phyloP scores from a whole-genome alignment of 2,113 vertebrate species.

The Strix aluco region DNA sequence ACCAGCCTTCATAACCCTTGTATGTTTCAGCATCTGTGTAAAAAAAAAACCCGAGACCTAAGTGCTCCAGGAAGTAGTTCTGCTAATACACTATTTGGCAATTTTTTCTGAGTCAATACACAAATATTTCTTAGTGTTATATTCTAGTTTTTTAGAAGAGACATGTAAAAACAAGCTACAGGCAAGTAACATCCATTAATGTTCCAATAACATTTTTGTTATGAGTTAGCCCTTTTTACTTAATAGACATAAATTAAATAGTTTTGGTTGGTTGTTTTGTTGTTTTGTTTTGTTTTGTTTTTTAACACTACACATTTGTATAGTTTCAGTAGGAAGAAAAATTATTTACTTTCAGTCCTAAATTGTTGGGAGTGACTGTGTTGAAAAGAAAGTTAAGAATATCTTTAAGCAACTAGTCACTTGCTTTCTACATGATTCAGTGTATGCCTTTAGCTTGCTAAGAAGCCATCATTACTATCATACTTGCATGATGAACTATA shows the following conservation, averaged over 20 bases:
- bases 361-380: not conserved
- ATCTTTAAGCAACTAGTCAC: not conserved
- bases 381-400: not conserved
- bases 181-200: not conserved
- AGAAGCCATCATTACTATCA: not conserved
- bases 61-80: not conserved
- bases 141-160: not conserved
- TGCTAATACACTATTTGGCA: not conserved
- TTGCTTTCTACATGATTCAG: not conserved
- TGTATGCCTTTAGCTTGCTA: not conserved
- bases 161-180: not conserved
- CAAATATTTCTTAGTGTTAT: not conserved
- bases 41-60: not conserved
- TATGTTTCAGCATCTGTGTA: not conserved
- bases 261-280: not conserved
- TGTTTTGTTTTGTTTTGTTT: not conserved
- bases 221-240: not conserved
- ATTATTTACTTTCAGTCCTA: not conserved
- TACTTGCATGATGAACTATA: not conserved
- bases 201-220: not conserved
- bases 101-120: not conserved
- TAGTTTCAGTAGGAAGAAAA: not conserved
- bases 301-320: not conserved
- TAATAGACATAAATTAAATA: not conserved
- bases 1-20: not conserved